These are phyloP conservation scores for Rhamphomyia laevipes DNA, from an alignment of 2,888 invertebrate genomes.

Conservation along the genomic window DNA sequence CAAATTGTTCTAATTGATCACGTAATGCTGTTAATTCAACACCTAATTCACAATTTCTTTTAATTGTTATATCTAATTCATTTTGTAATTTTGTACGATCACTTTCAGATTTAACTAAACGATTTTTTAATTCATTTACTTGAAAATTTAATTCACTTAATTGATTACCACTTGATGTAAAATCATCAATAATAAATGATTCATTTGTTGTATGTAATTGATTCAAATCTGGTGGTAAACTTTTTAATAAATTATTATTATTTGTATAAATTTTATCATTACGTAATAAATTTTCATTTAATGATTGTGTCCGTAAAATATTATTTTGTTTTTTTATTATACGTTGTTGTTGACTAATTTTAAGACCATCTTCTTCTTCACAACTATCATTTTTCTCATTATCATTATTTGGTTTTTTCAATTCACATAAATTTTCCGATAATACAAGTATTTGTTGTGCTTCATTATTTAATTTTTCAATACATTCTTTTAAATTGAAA, in stretches of 20 bases:
- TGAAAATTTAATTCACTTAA: conserved; percentile 39
- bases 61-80: conserved; percentile 48
- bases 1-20: conserved; percentile 37
- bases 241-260: conserved; percentile 15
- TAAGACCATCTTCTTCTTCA: conserved; percentile 24
- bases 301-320: conserved; percentile 28
- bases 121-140: conserved; percentile 45
- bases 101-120: conserved; percentile 34
- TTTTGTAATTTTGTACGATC: conserved; percentile 41
- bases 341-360: conserved; percentile 17
- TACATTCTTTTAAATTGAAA: conserved; percentile 53
- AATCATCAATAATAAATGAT: conserved; percentile 13
- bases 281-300: conserved; percentile 28
- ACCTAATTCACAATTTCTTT: conserved; percentile 46
- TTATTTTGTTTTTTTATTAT: conserved; percentile 16
- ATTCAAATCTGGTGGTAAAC: conserved; percentile 31
- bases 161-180: conserved; percentile 20
- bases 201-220: conserved; percentile 18
- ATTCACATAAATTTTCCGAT: conserved; percentile 35
- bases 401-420: conserved; percentile 16
- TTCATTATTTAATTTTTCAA: conserved; percentile 54
- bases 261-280: conserved; percentile 12
- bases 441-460: conserved; percentile 57
- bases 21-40: conserved; percentile 37
- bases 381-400: conserved; percentile 19